phyloP scores from a whole-genome alignment of 64 coral and sea anemone genomes.

The Montipora capricornis region DNA sequence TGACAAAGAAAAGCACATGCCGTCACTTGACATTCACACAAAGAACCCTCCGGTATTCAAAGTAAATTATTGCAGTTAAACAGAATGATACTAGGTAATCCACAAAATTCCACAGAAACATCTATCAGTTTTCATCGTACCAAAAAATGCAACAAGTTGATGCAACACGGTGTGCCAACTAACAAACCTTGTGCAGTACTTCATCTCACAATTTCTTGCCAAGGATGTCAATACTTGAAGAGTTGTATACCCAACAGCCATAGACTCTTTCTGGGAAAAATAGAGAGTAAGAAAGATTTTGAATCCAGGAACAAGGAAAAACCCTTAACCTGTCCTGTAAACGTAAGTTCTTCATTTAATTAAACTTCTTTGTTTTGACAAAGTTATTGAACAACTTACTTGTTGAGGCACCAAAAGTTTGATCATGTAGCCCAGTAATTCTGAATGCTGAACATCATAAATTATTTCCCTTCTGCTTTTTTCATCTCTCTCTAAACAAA shows the following conservation, averaged over 20 bases:
- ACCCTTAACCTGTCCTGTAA: background rate
- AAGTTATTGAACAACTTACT: conserved; percentile 7
- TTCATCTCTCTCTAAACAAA: background rate
- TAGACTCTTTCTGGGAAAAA: conserved; percentile 40
- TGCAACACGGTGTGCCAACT: background rate
- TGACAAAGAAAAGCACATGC: too few relatives aligned
- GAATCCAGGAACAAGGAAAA: background rate
- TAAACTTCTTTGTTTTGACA: too few relatives aligned
- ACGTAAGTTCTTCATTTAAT: too few relatives aligned
- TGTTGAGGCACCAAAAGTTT: conserved; percentile 43
- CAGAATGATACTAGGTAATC: too few relatives aligned
- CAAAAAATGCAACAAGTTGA: too few relatives aligned
- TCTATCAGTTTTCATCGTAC: too few relatives aligned
- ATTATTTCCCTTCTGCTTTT: background rate
- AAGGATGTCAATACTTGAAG: conserved; percentile 50
- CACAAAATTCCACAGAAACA: too few relatives aligned
- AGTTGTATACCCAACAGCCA: conserved; percentile 18
- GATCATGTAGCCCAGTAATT: conserved; percentile 49
- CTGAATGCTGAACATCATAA: conserved; percentile 8
- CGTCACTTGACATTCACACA: too few relatives aligned
- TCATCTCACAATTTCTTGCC: conserved; percentile 33
- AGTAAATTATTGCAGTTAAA: too few relatives aligned
- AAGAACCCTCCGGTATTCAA: too few relatives aligned
- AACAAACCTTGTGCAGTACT: conserved; percentile 35
- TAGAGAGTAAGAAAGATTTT: background rate